Percentiles rank a stretch among this genome's conserved stretches.
phyloP scores from a whole-genome alignment of 2,113 vertebrate genomes.

The Tachysurus vachellii region DNA sequence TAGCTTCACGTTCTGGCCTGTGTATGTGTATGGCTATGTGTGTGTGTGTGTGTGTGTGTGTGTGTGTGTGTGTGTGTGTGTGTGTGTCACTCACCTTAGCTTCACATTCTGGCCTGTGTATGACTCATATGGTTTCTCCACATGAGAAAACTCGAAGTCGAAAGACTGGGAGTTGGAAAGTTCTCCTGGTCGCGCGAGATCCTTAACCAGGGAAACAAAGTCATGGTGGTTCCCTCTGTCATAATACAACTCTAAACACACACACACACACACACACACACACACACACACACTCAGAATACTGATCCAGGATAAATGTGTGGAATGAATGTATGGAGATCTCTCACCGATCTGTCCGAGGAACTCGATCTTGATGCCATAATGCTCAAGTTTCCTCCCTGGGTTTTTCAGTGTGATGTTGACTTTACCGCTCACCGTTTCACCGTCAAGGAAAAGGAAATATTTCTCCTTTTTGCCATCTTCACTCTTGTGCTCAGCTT shows the following conservation, averaged over 20 bases:
- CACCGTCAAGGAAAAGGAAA: constrained; percentile 94
- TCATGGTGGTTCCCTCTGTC: constrained; percentile 98
- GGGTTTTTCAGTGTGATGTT: constrained; percentile 91
- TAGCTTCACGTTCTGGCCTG: no score
- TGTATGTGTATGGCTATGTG: no score
- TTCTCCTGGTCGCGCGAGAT: constrained; percentile 92
- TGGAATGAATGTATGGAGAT: background rate
- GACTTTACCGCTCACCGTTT: constrained; percentile 91
- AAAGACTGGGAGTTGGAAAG: constrained; percentile 94
- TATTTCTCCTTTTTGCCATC: constrained; percentile 97
- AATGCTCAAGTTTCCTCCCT: constrained; percentile 91
- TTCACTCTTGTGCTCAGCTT: constrained; percentile 92
- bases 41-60: background rate
- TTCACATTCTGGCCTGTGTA: constrained; percentile 99
- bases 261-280: constrained; percentile 7
- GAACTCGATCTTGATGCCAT: constrained; percentile 97
- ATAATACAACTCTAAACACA: constrained; percentile 88
- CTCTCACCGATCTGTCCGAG: constrained; percentile 94
- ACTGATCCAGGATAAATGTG: background rate
- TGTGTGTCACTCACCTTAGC: constrained; percentile 84
- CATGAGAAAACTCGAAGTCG: constrained; percentile 97
- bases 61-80: background rate
- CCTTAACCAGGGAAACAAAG: constrained; percentile 97
- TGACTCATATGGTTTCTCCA: constrained; percentile 97
- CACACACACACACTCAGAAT: background rate